Evolutionary conservation across 2,113 vertebrate species (phyloP).

Genomic region (Rhabdomys dilectus): DNA sequence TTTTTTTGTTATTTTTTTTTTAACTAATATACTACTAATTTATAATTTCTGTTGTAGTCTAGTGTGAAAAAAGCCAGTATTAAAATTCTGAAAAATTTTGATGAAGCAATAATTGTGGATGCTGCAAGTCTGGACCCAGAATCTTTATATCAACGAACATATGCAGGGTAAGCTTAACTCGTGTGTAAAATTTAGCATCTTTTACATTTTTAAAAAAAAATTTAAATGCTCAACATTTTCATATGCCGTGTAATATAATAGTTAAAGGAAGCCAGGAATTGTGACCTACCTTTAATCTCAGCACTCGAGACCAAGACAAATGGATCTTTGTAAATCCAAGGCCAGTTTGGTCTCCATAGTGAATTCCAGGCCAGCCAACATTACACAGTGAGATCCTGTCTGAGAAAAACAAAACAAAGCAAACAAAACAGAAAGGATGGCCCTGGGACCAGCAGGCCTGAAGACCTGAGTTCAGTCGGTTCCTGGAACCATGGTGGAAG

Average conservation of each 20-base stretch:
- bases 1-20: not conserved
- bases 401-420: not conserved
- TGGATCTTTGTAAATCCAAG: not conserved
- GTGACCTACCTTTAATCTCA: not conserved
- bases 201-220: not conserved
- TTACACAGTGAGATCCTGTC: not conserved
- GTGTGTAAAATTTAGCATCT: constrained; percentile 4
- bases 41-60: constrained; percentile 85
- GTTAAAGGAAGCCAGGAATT: not conserved
- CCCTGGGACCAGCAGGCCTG: not conserved
- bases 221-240: not conserved
- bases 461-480: not conserved
- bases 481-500: not conserved
- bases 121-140: constrained; percentile 97
- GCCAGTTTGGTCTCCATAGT: not conserved
- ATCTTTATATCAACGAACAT: constrained; percentile 96
- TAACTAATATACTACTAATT: constrained; percentile 76
- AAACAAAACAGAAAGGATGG: not conserved
- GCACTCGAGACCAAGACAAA: too few species aligned
- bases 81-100: constrained; percentile 99
- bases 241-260: not conserved
- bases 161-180: constrained; percentile 93
- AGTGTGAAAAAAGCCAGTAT: constrained; percentile 93
- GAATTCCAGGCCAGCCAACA: not conserved
- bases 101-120: constrained; percentile 99